These are phyloP conservation scores for Stegana nigrithorax DNA, from an alignment of 2,888 invertebrate species.

Conservation along the genomic window DNA sequence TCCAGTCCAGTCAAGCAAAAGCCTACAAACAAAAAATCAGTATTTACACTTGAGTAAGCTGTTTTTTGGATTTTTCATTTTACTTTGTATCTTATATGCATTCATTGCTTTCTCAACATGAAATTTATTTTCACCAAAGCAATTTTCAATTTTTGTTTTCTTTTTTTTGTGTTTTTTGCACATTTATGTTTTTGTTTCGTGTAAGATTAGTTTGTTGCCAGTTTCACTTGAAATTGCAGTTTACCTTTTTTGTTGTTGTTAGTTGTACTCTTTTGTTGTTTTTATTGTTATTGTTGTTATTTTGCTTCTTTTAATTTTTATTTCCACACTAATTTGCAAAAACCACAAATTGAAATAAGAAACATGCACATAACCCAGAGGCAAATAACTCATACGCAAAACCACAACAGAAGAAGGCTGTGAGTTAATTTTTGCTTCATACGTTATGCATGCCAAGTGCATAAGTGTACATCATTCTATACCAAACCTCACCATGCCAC, in stretches of 20 bases:
- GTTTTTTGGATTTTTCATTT: no score
- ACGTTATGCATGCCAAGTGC: no score
- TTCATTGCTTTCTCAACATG: not conserved
- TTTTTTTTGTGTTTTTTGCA: not conserved
- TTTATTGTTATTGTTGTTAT: not conserved
- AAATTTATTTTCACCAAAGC: no score
- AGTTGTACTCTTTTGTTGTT: not conserved
- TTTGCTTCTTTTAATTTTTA: not conserved
- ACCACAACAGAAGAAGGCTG: not conserved
- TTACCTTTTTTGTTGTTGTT: not conserved
- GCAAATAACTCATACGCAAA: conserved; percentile 5
- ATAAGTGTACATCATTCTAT: no score
- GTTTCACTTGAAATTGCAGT: no score
- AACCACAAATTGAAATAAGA: conserved; percentile 11
- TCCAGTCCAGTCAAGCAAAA: no score
- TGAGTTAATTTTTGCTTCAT: conserved; percentile 27
- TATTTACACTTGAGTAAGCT: no score
- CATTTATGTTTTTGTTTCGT: not conserved
- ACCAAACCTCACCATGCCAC: no score
- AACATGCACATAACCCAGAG: not conserved
- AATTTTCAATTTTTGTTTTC: no score
- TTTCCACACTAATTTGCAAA: not conserved
- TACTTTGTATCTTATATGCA: not conserved
- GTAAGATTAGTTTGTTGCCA: not conserved
- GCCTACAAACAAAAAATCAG: no score